A percentile compares a stretch with the other conserved stretches of the same genome.
phyloP scores from a whole-genome alignment of 2,888 invertebrate genomes.

The Nomada ruficornis region DNA sequence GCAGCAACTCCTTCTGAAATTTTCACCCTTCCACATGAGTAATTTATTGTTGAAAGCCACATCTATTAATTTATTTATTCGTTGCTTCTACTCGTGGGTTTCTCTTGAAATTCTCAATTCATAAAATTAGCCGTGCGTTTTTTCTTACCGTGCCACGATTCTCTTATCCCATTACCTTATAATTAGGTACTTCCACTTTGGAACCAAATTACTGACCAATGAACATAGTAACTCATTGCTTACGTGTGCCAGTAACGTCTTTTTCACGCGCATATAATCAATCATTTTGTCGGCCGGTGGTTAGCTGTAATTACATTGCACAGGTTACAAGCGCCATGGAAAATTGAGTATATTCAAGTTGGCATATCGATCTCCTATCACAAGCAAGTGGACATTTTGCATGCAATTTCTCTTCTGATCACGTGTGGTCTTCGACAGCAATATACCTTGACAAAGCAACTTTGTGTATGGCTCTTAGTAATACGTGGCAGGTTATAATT shows the following conservation, averaged over 20 bases:
- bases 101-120: no score
- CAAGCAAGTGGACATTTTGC: conserved; percentile 33
- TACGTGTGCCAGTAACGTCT: background rate
- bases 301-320: conserved; percentile 34
- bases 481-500: conserved; percentile 32
- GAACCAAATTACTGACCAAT: conserved; percentile 32
- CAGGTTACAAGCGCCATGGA: conserved; percentile 32
- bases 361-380: conserved; percentile 50
- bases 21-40: no score
- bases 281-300: conserved; percentile 40
- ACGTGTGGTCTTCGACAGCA: conserved; percentile 15
- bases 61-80: no score
- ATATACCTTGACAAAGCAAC: background rate
- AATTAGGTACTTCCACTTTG: conserved; percentile 17
- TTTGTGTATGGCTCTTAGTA: background rate
- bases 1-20: no score
- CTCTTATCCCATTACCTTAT: conserved; percentile 1
- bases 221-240: conserved; percentile 15
- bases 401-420: background rate
- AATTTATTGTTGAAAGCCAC: no score
- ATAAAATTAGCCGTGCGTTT: no score
- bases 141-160: no score
- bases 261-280: conserved; percentile 39
- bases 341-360: conserved; percentile 49
- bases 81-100: no score